Evolutionary conservation across 2,888 invertebrate species (phyloP).

Genomic region (Diarsia rubi): DNA sequence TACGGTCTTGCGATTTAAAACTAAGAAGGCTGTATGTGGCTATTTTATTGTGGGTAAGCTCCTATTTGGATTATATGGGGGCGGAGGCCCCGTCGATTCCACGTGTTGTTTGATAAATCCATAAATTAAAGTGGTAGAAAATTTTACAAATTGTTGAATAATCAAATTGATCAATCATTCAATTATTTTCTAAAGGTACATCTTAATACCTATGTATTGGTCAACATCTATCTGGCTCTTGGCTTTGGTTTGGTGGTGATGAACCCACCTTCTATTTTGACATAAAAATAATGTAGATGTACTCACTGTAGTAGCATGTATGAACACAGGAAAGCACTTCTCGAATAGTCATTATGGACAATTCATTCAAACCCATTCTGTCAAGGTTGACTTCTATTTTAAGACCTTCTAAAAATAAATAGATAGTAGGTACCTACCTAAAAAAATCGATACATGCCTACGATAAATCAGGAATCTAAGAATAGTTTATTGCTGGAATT

Average conservation of each 20-base stretch:
- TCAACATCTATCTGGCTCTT: not conserved
- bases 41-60: conserved; percentile 4
- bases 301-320: not conserved
- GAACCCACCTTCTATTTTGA: not conserved
- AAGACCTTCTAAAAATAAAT: conserved; percentile 14
- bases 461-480: conserved; percentile 2
- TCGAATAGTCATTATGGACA: conserved; percentile 1
- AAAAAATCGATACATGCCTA: not conserved
- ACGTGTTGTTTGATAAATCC: conserved; percentile 28
- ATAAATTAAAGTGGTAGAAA: conserved; percentile 12
- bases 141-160: not conserved
- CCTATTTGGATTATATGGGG: conserved; percentile 58
- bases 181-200: conserved; percentile 3
- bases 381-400: conserved; percentile 8
- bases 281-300: not conserved
- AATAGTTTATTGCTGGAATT: conserved; percentile 27
- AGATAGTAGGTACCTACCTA: not conserved
- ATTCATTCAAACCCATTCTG: conserved; percentile 13
- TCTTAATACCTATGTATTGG: not conserved
- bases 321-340: not conserved
- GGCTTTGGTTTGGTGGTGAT: not conserved
- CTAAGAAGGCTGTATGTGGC: conserved; percentile 26
- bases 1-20: conserved; percentile 18
- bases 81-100: conserved; percentile 66
- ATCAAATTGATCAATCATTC: not conserved